These are phyloP conservation scores for Phyto melanocephala DNA, from an alignment of 2,888 invertebrate species.

Conservation along the genomic window DNA sequence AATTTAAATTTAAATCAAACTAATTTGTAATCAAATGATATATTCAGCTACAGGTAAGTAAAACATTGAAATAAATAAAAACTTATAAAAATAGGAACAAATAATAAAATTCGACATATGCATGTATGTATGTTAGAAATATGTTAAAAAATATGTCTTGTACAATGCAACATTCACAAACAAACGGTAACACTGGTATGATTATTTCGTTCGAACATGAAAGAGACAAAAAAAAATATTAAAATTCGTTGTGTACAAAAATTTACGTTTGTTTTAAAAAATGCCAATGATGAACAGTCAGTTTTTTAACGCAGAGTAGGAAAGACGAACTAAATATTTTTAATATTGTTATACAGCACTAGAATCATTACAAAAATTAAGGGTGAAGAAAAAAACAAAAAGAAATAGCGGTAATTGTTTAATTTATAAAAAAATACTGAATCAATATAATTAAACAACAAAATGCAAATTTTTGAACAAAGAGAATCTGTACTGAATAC, in stretches of 20 bases:
- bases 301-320: constrained; percentile 50
- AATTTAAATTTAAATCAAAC: too few relatives aligned
- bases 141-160: too few relatives aligned
- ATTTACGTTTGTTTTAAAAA: constrained; percentile 56
- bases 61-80: too few relatives aligned
- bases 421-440: not conserved
- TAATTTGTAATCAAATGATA: too few relatives aligned
- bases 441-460: not conserved
- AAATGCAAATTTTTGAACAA: constrained; percentile 59
- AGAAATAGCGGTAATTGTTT: constrained; percentile 2
- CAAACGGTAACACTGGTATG: too few relatives aligned
- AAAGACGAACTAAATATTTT: constrained; percentile 43
- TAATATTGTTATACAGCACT: not conserved
- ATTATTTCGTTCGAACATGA: constrained; percentile 25
- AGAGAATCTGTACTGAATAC: constrained; percentile 23
- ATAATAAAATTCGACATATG: too few relatives aligned
- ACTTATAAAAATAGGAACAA: too few relatives aligned
- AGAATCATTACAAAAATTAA: not conserved
- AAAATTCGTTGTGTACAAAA: constrained; percentile 45
- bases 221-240: not conserved
- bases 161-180: too few relatives aligned
- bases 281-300: constrained; percentile 49
- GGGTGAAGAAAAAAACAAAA: not conserved
- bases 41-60: too few relatives aligned
- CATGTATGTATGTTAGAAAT: too few relatives aligned